Evolutionary conservation across 2,113 vertebrate species (phyloP).

Genomic region (Oncorhynchus nerka): DNA sequence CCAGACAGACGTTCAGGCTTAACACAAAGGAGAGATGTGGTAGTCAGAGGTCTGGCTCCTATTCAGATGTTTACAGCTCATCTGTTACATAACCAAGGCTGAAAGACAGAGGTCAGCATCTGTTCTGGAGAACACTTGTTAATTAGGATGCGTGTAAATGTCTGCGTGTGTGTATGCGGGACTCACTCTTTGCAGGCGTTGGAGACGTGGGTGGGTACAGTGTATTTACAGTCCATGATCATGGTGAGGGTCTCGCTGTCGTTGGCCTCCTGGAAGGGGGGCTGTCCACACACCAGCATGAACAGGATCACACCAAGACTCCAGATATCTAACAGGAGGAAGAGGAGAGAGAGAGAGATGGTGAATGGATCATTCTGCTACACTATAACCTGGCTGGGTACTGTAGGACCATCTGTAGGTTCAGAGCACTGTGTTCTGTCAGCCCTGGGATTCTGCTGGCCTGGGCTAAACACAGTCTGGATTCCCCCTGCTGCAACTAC

Average conservation of each 20-base stretch:
- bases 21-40: not conserved
- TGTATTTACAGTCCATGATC: conserved; percentile 99
- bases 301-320: conserved; percentile 97
- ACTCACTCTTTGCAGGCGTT: conserved; percentile 95
- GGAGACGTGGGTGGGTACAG: conserved; percentile 89
- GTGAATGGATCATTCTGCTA: not conserved
- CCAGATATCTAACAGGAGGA: conserved; percentile 86
- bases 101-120: no score
- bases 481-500: no score
- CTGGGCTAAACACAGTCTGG: no score
- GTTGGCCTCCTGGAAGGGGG: conserved; percentile 97
- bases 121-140: no score
- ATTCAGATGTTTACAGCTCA: conserved; percentile 10
- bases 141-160: no score
- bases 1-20: not conserved
- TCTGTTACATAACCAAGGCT: not conserved
- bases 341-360: conserved; percentile 7
- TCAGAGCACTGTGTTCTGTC: not conserved
- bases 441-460: no score
- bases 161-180: not conserved
- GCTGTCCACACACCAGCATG: conserved; percentile 97
- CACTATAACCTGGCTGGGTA: not conserved
- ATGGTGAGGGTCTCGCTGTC: conserved; percentile 98
- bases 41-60: conserved; percentile 1
- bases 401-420: not conserved